phyloP scores from a whole-genome alignment of 1,140 invertebrate species.

The Pomacea maculata region DNA sequence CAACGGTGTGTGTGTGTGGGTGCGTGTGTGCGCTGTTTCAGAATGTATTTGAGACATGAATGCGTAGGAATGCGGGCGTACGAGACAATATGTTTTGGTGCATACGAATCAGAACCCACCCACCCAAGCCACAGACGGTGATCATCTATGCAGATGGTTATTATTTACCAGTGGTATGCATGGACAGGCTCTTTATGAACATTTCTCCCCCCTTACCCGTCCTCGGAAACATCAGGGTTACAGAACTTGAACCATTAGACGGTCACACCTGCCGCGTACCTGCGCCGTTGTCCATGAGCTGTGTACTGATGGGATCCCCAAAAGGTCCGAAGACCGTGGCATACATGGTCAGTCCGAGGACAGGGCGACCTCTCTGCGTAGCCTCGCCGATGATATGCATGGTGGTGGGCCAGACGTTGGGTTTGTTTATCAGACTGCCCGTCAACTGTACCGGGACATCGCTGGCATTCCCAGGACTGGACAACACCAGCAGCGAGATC shows the following conservation, averaged over 20 bases:
- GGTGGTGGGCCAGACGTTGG: conserved; percentile 31
- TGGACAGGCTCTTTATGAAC: too few relatives aligned
- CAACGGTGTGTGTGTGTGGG: too few relatives aligned
- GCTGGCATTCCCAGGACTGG: conserved; percentile 1
- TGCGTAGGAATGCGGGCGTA: too few relatives aligned
- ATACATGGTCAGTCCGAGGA: conserved; percentile 54
- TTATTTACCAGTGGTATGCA: too few relatives aligned
- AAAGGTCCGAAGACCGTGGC: conserved; percentile 54
- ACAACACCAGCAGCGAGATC: conserved; percentile 23
- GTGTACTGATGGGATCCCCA: conserved; percentile 31
- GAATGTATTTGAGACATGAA: too few relatives aligned
- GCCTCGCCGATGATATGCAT: conserved; percentile 57
- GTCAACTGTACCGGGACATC: conserved; percentile 3
- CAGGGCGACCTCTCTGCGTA: conserved; percentile 45
- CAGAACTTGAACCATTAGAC: neutral
- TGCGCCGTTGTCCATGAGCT: conserved; percentile 72
- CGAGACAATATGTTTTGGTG: too few relatives aligned
- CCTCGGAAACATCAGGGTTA: neutral
- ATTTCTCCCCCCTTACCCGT: neutral
- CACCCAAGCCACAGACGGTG: too few relatives aligned
- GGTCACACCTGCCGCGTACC: conserved; percentile 53
- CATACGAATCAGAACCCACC: too few relatives aligned
- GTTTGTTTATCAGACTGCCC: conserved; percentile 23
- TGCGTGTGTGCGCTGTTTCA: too few relatives aligned
- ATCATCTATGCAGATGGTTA: too few relatives aligned